phyloP scores from a whole-genome alignment of 2,113 vertebrate species.

The Gymnobelideus leadbeateri region DNA sequence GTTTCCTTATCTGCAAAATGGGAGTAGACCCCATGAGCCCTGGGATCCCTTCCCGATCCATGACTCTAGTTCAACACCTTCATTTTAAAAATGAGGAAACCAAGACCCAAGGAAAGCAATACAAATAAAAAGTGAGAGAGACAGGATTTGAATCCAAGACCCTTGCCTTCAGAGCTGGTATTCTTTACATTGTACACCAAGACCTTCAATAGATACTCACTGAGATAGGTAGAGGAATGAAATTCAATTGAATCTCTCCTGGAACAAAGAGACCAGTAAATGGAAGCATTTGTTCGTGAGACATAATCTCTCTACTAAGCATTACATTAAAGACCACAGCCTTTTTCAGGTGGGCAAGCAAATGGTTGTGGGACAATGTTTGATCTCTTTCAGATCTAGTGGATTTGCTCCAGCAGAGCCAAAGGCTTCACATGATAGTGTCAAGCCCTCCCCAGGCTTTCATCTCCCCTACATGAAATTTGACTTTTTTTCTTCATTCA shows the following conservation, averaged over 20 bases:
- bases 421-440: background rate
- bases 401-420: background rate
- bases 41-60: background rate
- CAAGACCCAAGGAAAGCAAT: background rate
- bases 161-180: background rate
- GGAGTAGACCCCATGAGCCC: background rate
- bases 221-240: background rate
- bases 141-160: background rate
- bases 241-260: background rate
- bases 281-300: rapidly evolving
- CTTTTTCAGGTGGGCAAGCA: rapidly evolving
- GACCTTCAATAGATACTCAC: background rate
- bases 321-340: rapidly evolving
- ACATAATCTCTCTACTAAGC: background rate
- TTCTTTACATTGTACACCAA: background rate
- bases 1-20: background rate
- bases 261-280: background rate
- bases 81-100: background rate
- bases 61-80: background rate
- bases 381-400: background rate
- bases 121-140: background rate
- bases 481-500: conserved; percentile 52
- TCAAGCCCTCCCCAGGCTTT: background rate
- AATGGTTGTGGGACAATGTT: rapidly evolving
- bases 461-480: conserved; percentile 57